Evolutionary conservation across 2,888 invertebrate genomes (phyloP), one percentile per base, ranked within the genome.

Genomic region (Caprella mutica): DNA sequence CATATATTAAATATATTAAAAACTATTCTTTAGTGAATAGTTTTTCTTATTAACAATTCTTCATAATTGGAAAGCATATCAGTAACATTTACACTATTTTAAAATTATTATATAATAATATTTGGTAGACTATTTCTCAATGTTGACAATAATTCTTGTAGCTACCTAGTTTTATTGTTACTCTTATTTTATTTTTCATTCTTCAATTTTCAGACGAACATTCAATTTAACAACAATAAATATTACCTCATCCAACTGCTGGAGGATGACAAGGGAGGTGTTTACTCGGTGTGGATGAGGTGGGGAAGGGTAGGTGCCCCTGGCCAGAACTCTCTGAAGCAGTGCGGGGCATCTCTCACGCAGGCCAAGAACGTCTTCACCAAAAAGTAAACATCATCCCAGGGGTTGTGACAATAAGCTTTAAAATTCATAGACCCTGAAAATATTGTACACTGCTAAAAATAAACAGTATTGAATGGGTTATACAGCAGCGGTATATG

Each of bases 281-380:
- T 50, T 1, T 77, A 70, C 68, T 68, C 70, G 56, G 74, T 76
- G 12, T 78, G 77, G 77, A 71, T 73, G 61, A 70, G 77, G 12
- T 78, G 78, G 78, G 78, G 77, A 2, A 70, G 78, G n/a, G 77
- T 78, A 14, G 77, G 77, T 5, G 72, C 72, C 59, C 68, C 67
- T 33, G 77, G 78, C 1, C 77, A 77, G 68, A 72, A 66, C 61
- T 72, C 69, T 44, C 69, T 76, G 2, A 65, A 69, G 2, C 68
- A 69, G 1, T 75, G 70, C 65, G 74, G 73, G 3, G 59, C 65
- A 1, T 70, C 75, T 61, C 62, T 78, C 8, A 70, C 72, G 2
- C 66, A 68, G 35, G 77, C 77, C 2, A 77, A 73, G 59, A 59
- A 66, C 23, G 55, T 67, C 2, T 78, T 78, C 68, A 67, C 68